Evolutionary conservation across 2,113 vertebrate genomes (phyloP).

Genomic region (Raja brachyura): DNA sequence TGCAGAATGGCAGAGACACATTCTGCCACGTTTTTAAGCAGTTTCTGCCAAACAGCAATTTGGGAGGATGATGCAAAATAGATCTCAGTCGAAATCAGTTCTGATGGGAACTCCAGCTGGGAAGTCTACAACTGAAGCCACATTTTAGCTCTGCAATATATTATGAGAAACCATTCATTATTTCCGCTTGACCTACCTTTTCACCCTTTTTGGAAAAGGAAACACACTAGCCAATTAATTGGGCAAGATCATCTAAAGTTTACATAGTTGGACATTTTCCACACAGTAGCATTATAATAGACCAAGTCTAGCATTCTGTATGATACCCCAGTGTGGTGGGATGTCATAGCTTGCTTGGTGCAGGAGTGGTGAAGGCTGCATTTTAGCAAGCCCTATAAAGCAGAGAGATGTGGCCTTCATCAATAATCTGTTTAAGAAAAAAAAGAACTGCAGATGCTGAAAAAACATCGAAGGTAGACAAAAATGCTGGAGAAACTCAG

Average conservation of each 20-base stretch:
- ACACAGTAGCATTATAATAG: neutral
- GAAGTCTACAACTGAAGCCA: no score
- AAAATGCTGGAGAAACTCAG: no score
- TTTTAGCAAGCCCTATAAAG: neutral
- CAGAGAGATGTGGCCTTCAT: neutral
- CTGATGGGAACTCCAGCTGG: no score
- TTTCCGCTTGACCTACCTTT: neutral
- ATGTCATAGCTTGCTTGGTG: neutral
- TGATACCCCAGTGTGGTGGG: neutral
- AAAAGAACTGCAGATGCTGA: no score
- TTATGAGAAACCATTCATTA: neutral
- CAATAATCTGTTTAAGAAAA: no score
- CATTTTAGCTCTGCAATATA: neutral
- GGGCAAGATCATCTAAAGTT: neutral
- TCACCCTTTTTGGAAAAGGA: neutral
- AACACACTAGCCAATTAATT: neutral
- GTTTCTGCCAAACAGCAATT: neutral
- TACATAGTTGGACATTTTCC: neutral
- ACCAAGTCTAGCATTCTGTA: neutral
- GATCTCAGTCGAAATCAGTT: no score
- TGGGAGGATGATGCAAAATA: no score
- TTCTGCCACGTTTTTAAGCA: neutral
- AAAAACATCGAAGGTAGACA: no score
- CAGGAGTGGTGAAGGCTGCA: neutral
- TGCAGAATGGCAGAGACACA: neutral